These are phyloP conservation scores for Xestia sexstrigata DNA, from an alignment of 2,888 invertebrate species.

Conservation along the genomic window DNA sequence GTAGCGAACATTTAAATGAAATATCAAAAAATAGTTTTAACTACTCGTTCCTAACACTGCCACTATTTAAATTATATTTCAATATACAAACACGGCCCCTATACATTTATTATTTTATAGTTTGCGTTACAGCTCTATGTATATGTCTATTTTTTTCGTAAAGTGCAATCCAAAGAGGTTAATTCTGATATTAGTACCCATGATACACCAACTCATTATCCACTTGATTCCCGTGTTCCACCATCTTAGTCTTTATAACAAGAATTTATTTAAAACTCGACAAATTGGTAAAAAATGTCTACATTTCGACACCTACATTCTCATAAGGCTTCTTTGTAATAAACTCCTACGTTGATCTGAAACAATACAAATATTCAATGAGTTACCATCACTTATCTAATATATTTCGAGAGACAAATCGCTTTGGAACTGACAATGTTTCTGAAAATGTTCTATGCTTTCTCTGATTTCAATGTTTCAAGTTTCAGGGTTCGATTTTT, in stretches of 20 bases:
- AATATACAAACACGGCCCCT: conserved; percentile 60
- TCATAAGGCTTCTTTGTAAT: conserved; percentile 90
- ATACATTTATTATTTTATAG: conserved; percentile 56
- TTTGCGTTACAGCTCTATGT: conserved; percentile 63
- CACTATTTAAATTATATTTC: conserved; percentile 57
- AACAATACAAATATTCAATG: conserved; percentile 72
- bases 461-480: conserved; percentile 30
- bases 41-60: conserved; percentile 60
- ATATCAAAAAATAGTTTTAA: conserved; percentile 52
- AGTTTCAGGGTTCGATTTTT: conserved; percentile 17
- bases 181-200: conserved; percentile 68
- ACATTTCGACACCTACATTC: conserved; percentile 86
- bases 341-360: conserved; percentile 90
- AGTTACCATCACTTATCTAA: conserved; percentile 10
- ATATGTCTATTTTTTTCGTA: conserved; percentile 62
- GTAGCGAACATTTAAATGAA: conserved; percentile 46
- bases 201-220: conserved; percentile 74
- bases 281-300: conserved; percentile 89
- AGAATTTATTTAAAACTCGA: conserved; percentile 82
- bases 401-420: conserved; percentile 24
- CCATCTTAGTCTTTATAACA: conserved; percentile 84
- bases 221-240: conserved; percentile 88
- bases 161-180: conserved; percentile 68
- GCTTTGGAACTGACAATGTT: conserved; percentile 38
- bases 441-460: conserved; percentile 19